phyloP scores from a whole-genome alignment of 1,140 invertebrate genomes.

The Eufriesea mexicana region DNA sequence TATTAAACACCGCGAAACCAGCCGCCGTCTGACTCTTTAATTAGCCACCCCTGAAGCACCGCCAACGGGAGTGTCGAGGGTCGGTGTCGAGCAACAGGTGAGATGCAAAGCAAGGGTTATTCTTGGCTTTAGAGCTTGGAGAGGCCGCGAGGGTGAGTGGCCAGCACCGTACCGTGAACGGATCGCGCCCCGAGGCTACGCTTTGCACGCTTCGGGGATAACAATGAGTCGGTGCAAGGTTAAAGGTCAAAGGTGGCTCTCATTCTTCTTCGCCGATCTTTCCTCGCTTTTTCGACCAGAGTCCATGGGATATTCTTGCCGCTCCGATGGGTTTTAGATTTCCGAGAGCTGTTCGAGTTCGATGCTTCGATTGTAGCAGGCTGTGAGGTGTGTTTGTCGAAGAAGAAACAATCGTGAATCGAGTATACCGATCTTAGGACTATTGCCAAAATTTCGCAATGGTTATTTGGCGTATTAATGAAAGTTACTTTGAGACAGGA shows the following conservation, averaged over 20 bases:
- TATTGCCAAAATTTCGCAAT: too few species aligned
- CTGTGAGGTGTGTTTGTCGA: too few species aligned
- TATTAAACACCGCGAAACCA: conserved; percentile 79
- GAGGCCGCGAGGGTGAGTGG: conserved; percentile 41
- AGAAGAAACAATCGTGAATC: too few species aligned
- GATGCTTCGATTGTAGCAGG: too few species aligned
- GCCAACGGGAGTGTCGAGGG: conserved; percentile 73
- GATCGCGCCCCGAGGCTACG: conserved; percentile 7
- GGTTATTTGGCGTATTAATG: too few species aligned
- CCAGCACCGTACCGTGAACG: conserved; percentile 26
- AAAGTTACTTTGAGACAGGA: too few species aligned
- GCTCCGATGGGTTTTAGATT: too few species aligned
- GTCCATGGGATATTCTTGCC: too few species aligned
- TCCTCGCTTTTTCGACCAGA: too few species aligned
- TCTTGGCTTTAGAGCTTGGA: conserved; percentile 72
- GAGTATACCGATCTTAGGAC: too few species aligned
- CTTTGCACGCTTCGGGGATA: neutral
- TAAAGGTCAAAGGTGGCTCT: neutral
- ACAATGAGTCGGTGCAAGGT: neutral
- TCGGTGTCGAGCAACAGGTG: conserved; percentile 79
- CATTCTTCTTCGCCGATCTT: too few species aligned
- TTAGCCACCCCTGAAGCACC: conserved; percentile 72
- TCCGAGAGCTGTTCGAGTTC: too few species aligned
- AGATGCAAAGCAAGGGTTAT: conserved; percentile 82
- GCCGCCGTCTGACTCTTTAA: conserved; percentile 81